Evolutionary conservation across 2,113 vertebrate genomes (phyloP).

Genomic region (Brachypodius melanocephalos): DNA sequence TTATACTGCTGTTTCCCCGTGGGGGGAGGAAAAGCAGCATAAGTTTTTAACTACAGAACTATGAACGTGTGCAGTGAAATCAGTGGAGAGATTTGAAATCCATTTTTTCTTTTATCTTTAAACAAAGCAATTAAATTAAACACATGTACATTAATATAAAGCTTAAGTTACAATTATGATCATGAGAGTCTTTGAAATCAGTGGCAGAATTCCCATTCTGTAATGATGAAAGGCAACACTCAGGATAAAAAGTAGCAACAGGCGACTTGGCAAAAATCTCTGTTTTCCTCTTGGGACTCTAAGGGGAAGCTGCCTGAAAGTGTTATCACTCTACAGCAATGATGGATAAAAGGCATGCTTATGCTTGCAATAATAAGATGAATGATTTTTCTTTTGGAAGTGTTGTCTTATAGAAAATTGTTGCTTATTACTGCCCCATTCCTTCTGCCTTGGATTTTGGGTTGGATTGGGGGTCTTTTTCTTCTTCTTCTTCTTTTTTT

Average conservation of each 20-base stretch:
- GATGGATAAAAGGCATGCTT: neutral
- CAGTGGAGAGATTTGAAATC: conserved; percentile 45
- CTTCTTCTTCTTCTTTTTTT: too few relatives aligned
- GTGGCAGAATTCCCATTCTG: conserved; percentile 54
- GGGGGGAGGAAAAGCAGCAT: conserved; percentile 25
- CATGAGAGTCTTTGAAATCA: conserved; percentile 41
- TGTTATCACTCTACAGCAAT: neutral
- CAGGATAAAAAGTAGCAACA: conserved; percentile 49
- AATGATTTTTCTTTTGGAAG: neutral
- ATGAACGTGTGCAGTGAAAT: conserved; percentile 48
- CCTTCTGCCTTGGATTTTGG: neutral
- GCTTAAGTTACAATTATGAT: conserved; percentile 46
- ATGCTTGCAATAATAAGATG: neutral
- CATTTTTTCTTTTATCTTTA: conserved; percentile 53
- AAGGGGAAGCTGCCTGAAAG: neutral
- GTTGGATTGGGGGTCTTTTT: neutral
- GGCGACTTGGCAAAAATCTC: conserved; percentile 36
- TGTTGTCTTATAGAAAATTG: neutral
- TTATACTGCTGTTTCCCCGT: conserved; percentile 14
- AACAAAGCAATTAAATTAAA: conserved; percentile 62
- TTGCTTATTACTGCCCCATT: neutral
- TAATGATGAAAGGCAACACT: conserved; percentile 49
- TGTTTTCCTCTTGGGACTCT: conserved; percentile 37
- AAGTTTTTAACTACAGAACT: neutral
- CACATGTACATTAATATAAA: conserved; percentile 50